These are phyloP conservation scores for Drosophila maculinotata DNA, from an alignment of 2,888 invertebrate species.

Conservation along the genomic window DNA sequence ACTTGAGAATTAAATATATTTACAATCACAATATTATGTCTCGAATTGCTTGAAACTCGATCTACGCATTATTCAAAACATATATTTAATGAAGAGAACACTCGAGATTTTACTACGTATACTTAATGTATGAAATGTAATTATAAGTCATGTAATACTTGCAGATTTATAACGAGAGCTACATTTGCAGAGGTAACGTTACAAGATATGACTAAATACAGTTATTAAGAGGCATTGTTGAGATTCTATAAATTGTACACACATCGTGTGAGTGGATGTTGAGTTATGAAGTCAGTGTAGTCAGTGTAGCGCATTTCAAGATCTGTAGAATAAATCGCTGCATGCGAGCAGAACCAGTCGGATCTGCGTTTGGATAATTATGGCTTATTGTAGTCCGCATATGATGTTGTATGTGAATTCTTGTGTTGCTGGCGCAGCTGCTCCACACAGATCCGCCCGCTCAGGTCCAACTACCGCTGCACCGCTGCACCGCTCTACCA, in stretches of 20 bases:
- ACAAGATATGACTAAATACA: constrained; percentile 7
- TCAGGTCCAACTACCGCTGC: constrained; percentile 5
- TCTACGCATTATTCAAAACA: too few species aligned
- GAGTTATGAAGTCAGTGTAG: constrained; percentile 44
- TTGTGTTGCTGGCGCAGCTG: constrained; percentile 37
- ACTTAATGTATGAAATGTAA: not conserved
- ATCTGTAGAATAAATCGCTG: constrained; percentile 33
- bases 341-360: constrained; percentile 43
- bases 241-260: constrained; percentile 17
- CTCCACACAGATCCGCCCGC: constrained; percentile 19
- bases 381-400: constrained; percentile 69
- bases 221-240: constrained; percentile 10
- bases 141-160: not conserved
- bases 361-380: constrained; percentile 70
- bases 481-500: not conserved
- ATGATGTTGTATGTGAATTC: constrained; percentile 25
- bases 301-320: constrained; percentile 31
- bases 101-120: not conserved
- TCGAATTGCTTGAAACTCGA: too few species aligned
- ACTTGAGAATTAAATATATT: too few species aligned
- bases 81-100: too few species aligned
- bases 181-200: not conserved
- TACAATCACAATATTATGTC: too few species aligned
- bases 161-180: not conserved
- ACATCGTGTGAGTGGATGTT: constrained; percentile 16